phyloP scores from a whole-genome alignment of 1,140 invertebrate genomes.

The Drosophila trapezifrons region DNA sequence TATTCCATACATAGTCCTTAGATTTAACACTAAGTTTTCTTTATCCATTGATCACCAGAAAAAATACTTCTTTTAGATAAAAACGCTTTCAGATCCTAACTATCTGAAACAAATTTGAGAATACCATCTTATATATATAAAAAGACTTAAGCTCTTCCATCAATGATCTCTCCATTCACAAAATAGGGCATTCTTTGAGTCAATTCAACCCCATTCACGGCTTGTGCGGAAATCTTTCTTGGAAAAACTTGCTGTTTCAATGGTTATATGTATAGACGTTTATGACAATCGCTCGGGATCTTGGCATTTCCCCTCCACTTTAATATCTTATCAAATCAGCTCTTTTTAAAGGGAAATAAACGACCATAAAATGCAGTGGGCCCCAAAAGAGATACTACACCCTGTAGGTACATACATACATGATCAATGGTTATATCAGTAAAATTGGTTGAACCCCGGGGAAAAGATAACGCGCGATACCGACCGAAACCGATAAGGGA shows the following conservation, averaged over 20 bases:
- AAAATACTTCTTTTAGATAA: neutral
- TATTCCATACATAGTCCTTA: neutral
- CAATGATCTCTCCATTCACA: constrained; percentile 3
- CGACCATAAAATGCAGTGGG: constrained; percentile 26
- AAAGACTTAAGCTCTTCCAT: neutral
- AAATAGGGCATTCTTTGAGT: constrained; percentile 47
- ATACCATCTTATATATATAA: too few relatives aligned
- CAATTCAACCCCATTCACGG: constrained; percentile 25
- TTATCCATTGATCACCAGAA: too few relatives aligned
- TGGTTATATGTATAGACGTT: constrained; percentile 34
- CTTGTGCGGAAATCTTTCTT: constrained; percentile 31
- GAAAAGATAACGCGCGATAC: constrained; percentile 52
- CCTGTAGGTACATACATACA: constrained; percentile 23
- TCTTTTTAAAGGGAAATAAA: constrained; percentile 18
- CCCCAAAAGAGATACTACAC: constrained; percentile 16
- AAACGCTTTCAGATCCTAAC: neutral
- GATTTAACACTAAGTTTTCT: neutral
- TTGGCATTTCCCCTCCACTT: constrained; percentile 36
- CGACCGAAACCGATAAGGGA: constrained; percentile 42
- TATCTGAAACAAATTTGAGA: neutral
- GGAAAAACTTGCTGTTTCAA: constrained; percentile 35
- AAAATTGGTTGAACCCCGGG: constrained; percentile 47
- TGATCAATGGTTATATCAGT: constrained; percentile 54
- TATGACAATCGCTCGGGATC: constrained; percentile 17
- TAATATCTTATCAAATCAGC: constrained; percentile 39